phyloP scores from a whole-genome alignment of 2,797 vertebrate genomes.

The Huso huso region DNA sequence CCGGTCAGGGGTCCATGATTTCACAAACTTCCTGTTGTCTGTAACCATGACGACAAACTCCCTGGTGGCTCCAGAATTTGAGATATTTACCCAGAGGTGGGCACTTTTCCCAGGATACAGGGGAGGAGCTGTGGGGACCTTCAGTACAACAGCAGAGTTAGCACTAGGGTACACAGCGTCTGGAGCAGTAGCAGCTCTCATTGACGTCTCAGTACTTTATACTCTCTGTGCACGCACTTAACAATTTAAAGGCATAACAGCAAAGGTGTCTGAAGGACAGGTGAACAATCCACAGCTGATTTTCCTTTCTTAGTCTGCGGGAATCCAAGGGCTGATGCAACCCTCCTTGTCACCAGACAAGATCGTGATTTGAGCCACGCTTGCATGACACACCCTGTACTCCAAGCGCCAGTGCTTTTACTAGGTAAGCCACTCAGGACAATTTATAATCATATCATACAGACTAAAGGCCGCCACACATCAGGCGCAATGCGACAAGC shows the following conservation, averaged over 20 bases:
- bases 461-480: too few species aligned
- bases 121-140: conserved; percentile 44
- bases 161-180: background rate
- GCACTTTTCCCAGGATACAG: conserved; percentile 54
- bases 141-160: conserved; percentile 19
- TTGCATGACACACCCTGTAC: too few species aligned
- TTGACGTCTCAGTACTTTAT: too few species aligned
- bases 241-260: background rate
- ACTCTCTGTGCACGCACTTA: too few species aligned
- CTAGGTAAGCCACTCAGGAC: too few species aligned
- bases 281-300: background rate
- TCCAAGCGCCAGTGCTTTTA: too few species aligned
- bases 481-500: too few species aligned
- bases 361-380: too few species aligned
- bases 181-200: background rate
- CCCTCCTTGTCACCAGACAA: too few species aligned
- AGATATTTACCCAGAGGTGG: conserved; percentile 46
- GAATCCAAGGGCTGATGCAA: too few species aligned
- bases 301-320: too few species aligned
- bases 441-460: too few species aligned
- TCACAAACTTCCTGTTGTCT: conserved; percentile 51
- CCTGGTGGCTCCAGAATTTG: conserved; percentile 54
- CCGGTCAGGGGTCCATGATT: conserved; percentile 42
- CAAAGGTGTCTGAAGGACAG: background rate
- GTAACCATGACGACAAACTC: conserved; percentile 50